Percentiles rank a stretch among this genome's conserved stretches.
These are phyloP conservation scores for Lamellibrachia satsuma DNA, from an alignment of 2,888 invertebrate species.

Conservation along the genomic window DNA sequence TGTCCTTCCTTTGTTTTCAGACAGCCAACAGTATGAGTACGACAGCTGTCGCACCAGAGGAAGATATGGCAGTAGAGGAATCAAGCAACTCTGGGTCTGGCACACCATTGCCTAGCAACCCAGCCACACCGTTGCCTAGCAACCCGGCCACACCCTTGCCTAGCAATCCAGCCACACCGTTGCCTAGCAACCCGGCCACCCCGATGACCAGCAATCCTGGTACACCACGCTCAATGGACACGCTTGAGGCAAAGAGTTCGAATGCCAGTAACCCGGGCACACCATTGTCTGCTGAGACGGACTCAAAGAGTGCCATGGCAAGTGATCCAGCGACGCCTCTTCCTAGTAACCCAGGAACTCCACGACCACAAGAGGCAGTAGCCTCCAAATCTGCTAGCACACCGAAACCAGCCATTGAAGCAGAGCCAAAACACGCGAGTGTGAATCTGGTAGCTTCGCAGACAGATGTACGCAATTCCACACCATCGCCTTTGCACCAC, in stretches of 20 bases:
- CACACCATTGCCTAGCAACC: neutral
- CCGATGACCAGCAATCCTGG: slow-evolving; percentile 58
- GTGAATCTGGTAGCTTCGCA: slow-evolving; percentile 7
- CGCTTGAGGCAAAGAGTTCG: slow-evolving; percentile 34
- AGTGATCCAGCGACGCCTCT: slow-evolving; percentile 28
- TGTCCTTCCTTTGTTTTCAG: neutral
- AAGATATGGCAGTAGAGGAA: neutral
- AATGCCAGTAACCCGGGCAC: slow-evolving; percentile 27
- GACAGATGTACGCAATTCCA: neutral
- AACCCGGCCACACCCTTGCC: neutral
- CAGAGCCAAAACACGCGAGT: neutral
- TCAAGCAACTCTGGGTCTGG: slow-evolving; percentile 27
- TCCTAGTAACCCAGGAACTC: slow-evolving; percentile 26
- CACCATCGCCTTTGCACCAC: slow-evolving; percentile 25
- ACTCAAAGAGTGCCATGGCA: neutral
- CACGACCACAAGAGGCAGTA: slow-evolving; percentile 17
- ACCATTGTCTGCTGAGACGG: slow-evolving; percentile 24
- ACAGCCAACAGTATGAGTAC: neutral
- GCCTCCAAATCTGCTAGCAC: neutral
- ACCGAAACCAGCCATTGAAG: neutral
- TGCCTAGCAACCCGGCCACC: slow-evolving; percentile 37
- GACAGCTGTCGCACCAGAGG: neutral
- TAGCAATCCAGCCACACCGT: neutral
- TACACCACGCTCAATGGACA: slow-evolving; percentile 56
- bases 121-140: neutral